Evolutionary conservation across 2,888 invertebrate genomes (phyloP).

Genomic region (Pemphredon lugubris): DNA sequence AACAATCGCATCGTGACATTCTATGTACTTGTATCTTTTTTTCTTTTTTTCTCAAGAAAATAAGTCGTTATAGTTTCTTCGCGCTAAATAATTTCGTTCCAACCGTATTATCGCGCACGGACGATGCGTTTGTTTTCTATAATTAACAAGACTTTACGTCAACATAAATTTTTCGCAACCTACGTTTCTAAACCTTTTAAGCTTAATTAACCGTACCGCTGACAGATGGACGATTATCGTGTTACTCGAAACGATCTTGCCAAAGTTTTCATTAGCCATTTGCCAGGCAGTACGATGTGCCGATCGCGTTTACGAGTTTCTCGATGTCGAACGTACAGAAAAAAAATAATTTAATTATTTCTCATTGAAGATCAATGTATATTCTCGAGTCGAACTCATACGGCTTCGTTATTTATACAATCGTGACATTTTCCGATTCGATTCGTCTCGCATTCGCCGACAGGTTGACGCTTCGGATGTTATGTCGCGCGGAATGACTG

Average conservation of each 20-base stretch:
- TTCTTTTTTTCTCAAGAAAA: background rate
- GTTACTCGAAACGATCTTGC: conserved; percentile 27
- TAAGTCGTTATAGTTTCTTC: background rate
- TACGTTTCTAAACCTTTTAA: too few relatives aligned
- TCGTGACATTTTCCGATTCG: conserved; percentile 46
- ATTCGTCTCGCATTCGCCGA: conserved; percentile 37
- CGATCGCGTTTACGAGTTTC: too few relatives aligned
- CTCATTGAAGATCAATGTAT: too few relatives aligned
- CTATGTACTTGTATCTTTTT: background rate
- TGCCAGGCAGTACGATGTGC: too few relatives aligned
- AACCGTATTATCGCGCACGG: too few relatives aligned
- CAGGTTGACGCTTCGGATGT: conserved; percentile 43
- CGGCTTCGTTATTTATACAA: conserved; percentile 45
- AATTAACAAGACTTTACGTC: background rate
- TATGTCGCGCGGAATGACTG: conserved; percentile 31
- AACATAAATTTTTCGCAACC: background rate
- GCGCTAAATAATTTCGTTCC: too few relatives aligned
- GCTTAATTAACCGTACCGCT: conserved; percentile 33
- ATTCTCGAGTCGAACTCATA: too few relatives aligned
- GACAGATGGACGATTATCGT: conserved; percentile 33
- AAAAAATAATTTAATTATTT: too few relatives aligned
- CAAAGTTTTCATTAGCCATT: conserved; percentile 35
- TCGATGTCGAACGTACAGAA: too few relatives aligned
- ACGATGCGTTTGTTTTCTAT: too few relatives aligned
- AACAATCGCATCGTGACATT: conserved; percentile 13